Conservation (phyloP, 2,797 vertebrate genomes). For the Pyrocephalus nanus region DNA sequence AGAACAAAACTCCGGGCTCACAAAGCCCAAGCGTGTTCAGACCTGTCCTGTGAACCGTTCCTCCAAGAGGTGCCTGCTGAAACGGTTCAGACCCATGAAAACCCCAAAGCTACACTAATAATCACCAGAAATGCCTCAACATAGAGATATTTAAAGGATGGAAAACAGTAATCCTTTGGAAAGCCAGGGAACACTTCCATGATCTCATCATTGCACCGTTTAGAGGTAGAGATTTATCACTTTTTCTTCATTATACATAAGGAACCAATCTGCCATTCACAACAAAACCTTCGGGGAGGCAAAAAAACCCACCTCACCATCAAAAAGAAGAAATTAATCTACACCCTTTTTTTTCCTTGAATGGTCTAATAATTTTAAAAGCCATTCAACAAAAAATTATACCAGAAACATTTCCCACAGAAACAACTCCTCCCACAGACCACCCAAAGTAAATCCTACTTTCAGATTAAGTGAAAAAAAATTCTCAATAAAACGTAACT, state of each 20-base stretch:
- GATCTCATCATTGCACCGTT: neutral
- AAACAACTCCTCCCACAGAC: neutral
- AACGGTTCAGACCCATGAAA: neutral
- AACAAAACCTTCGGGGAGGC: neutral
- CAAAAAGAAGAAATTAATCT: neutral
- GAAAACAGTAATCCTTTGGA: neutral
- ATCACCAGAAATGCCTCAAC: neutral
- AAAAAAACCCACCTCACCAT: neutral
- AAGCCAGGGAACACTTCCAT: neutral
- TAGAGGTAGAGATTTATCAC: neutral
- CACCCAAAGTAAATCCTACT: neutral
- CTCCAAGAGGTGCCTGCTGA: neutral
- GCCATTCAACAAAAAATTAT: neutral
- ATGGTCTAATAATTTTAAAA: neutral
- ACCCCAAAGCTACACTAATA: neutral
- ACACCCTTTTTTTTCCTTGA: neutral
- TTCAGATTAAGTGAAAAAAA: neutral
- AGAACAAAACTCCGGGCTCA: neutral
- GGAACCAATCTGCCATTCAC: neutral
- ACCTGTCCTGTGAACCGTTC: too few species aligned
- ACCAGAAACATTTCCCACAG: neutral
- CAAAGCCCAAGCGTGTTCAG: neutral
- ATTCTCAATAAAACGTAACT: neutral
- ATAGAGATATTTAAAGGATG: fast-evolving
- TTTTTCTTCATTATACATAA: neutral